These are phyloP conservation scores for Leptopilina clavipes DNA, from an alignment of 1,140 invertebrate species.

Conservation along the genomic window DNA sequence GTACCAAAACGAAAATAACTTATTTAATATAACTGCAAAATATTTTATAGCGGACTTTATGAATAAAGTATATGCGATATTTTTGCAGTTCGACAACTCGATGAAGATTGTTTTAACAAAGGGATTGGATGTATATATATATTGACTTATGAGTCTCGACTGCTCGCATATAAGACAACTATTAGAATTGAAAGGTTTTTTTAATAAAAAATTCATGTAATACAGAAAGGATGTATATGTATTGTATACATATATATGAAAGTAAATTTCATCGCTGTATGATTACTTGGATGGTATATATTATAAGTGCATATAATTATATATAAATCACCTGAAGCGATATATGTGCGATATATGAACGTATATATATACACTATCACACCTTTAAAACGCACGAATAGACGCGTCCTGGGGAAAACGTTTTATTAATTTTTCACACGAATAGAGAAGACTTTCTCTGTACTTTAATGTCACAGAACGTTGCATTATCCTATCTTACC, in stretches of 20 bases:
- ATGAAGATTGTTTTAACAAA: neutral
- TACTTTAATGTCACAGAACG: too few species aligned
- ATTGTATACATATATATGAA: neutral
- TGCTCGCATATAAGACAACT: neutral
- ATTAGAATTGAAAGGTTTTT: neutral
- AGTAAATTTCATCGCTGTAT: constrained; percentile 1
- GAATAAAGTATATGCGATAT: neutral
- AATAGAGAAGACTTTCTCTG: too few species aligned
- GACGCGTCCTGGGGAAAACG: too few species aligned
- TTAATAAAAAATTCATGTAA: neutral
- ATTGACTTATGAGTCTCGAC: neutral
- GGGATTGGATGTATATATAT: neutral
- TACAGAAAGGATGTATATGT: neutral
- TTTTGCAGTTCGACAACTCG: too few species aligned
- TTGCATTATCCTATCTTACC: too few species aligned
- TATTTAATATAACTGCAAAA: too few species aligned
- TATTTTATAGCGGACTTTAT: too few species aligned
- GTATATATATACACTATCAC: too few species aligned
- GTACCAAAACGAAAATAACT: too few species aligned
- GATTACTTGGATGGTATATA: neutral
- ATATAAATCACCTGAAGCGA: neutral
- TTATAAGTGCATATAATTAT: neutral
- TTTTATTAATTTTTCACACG: too few species aligned
- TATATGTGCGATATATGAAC: too few species aligned
- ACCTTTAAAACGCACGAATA: too few species aligned